phyloP scores from a whole-genome alignment of 1,140 invertebrate species.

The Drusus annulatus region DNA sequence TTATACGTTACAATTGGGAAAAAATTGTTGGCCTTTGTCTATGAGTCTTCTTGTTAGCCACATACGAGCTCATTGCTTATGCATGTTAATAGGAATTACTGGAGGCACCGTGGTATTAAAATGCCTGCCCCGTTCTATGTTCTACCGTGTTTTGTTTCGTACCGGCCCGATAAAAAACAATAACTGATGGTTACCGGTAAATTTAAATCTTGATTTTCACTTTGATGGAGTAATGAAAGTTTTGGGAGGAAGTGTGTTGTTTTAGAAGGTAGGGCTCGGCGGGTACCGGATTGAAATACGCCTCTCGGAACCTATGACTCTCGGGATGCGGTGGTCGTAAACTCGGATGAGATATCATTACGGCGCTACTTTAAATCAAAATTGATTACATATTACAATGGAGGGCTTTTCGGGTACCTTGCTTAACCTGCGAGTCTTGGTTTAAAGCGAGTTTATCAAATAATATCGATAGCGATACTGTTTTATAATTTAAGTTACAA shows the following conservation, averaged over 20 bases:
- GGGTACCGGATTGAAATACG: constrained; percentile 5
- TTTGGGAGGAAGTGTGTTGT: neutral
- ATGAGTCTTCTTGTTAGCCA: constrained; percentile 46
- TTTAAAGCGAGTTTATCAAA: too few relatives aligned
- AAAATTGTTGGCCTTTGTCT: constrained; percentile 51
- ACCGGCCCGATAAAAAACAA: constrained; percentile 30
- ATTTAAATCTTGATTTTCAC: constrained; percentile 27
- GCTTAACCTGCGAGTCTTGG: too few relatives aligned
- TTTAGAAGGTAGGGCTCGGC: neutral
- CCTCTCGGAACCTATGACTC: constrained; percentile 14
- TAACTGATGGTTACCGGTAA: constrained; percentile 37
- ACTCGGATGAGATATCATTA: constrained; percentile 27
- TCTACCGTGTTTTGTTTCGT: constrained; percentile 27
- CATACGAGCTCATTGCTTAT: constrained; percentile 26
- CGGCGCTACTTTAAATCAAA: constrained; percentile 34
- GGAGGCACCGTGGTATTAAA: constrained; percentile 38
- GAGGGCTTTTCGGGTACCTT: neutral
- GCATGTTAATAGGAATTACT: constrained; percentile 50
- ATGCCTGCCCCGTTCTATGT: constrained; percentile 6
- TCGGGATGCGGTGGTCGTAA: constrained; percentile 3
- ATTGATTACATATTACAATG: constrained; percentile 27
- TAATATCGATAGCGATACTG: too few relatives aligned
- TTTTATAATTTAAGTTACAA: too few relatives aligned
- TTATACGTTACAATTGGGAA: constrained; percentile 50
- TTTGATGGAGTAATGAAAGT: constrained; percentile 29